Conservation (phyloP, 2,113 vertebrate genomes). For the Phalacrocorax carbo region DNA sequence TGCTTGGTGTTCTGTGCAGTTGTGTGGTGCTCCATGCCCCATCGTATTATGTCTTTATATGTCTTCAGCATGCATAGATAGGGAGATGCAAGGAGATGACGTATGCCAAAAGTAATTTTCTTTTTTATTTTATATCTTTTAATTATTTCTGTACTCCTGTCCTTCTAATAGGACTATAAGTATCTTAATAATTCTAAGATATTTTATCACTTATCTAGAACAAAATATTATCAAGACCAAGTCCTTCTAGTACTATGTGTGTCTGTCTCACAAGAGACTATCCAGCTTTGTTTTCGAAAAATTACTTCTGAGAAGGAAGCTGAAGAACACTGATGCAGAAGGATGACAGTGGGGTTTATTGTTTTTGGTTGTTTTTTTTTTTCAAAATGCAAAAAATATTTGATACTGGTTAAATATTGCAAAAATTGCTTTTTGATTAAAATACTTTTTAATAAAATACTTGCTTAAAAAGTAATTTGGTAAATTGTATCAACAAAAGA, state of each 20-base stretch:
- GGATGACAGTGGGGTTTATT: not conserved
- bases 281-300: not conserved
- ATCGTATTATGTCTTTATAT: not conserved
- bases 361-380: not conserved
- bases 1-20: not conserved
- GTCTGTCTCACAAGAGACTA: not conserved
- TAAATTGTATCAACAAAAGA: slow-evolving; percentile 39
- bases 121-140: not conserved
- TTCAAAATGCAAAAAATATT: not conserved
- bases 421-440: slow-evolving; percentile 8
- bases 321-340: not conserved
- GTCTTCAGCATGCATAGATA: not conserved
- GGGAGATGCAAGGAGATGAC: not conserved
- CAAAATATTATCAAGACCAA: not conserved
- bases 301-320: not conserved
- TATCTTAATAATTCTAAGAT: not conserved
- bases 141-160: not conserved
- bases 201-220: not conserved
- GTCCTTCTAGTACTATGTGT: not conserved
- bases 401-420: slow-evolving; percentile 5
- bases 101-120: not conserved
- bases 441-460: not conserved
- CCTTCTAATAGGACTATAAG: not conserved
- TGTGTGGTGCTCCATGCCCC: not conserved
- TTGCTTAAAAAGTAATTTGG: slow-evolving; percentile 17